A percentile compares a stretch with the other conserved stretches of the same genome.
phyloP scores from a whole-genome alignment of 2,797 vertebrate species.

The Pitangus sulphuratus region DNA sequence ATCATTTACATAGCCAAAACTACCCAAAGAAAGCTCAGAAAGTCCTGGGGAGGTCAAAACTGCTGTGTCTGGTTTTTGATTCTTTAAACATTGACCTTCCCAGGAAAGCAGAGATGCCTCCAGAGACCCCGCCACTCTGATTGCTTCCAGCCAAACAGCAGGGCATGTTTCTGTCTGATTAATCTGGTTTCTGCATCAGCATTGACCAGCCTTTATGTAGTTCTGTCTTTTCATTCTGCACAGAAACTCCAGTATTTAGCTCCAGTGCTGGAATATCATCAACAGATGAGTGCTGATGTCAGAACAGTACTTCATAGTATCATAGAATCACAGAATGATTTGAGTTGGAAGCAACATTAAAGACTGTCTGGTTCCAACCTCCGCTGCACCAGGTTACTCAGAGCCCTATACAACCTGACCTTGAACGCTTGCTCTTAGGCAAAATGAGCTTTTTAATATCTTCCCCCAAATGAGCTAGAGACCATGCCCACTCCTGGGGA shows the following conservation, averaged over 20 bases:
- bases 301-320: not conserved
- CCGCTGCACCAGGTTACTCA: not conserved
- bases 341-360: not conserved
- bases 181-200: slow-evolving; percentile 44
- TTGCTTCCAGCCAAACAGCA: slow-evolving; percentile 7
- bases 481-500: accelerated
- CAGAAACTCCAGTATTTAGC: accelerated
- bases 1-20: not conserved
- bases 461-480: not conserved
- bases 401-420: not conserved
- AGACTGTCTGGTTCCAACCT: not conserved
- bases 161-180: not conserved
- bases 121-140: not conserved
- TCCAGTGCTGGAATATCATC: not conserved
- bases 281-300: not conserved
- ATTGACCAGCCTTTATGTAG: not conserved
- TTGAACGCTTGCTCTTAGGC: not conserved
- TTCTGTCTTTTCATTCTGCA: not conserved
- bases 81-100: not conserved
- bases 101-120: slow-evolving; percentile 33
- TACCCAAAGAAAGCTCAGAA: not conserved
- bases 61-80: not conserved
- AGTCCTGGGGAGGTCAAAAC: not conserved
- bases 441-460: not conserved
- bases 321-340: not conserved